A percentile compares a stretch with the other conserved stretches of the same genome.
phyloP scores from a whole-genome alignment of 1,140 invertebrate genomes.

The Eupristina koningsbergeri region DNA sequence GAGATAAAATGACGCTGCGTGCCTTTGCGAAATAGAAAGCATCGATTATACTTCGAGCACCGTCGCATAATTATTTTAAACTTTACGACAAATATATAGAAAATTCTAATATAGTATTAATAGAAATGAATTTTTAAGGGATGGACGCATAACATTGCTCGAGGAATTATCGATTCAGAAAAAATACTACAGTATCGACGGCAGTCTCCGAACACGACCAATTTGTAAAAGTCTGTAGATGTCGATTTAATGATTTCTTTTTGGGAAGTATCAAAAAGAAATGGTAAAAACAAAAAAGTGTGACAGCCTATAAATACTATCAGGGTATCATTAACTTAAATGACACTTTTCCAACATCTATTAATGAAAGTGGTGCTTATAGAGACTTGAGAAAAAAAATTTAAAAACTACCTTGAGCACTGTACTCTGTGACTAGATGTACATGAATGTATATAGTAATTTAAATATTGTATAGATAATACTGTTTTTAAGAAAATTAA shows the following conservation, averaged over 20 bases:
- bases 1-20: conserved; percentile 39
- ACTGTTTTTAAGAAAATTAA: conserved; percentile 66
- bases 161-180: conserved; percentile 15
- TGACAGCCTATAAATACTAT: conserved; percentile 48
- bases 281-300: not conserved
- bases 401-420: not conserved
- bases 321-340: conserved; percentile 34
- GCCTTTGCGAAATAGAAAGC: conserved; percentile 41
- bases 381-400: conserved; percentile 12
- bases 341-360: conserved; percentile 39
- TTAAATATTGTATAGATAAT: conserved; percentile 71
- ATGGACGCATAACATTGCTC: conserved; percentile 9
- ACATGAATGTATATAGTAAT: conserved; percentile 69
- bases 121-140: conserved; percentile 26
- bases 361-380: conserved; percentile 29
- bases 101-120: conserved; percentile 13
- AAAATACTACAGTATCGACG: conserved; percentile 20
- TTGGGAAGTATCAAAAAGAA: not conserved
- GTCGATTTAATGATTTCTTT: conserved; percentile 12
- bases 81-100: conserved; percentile 24
- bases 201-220: conserved; percentile 44
- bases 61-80: conserved; percentile 33
- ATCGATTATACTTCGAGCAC: conserved; percentile 30
- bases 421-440: conserved; percentile 38
- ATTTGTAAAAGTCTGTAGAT: conserved; percentile 33